Conservation (phyloP, 1,140 invertebrate genomes). For the Uloborus diversus region DNA sequence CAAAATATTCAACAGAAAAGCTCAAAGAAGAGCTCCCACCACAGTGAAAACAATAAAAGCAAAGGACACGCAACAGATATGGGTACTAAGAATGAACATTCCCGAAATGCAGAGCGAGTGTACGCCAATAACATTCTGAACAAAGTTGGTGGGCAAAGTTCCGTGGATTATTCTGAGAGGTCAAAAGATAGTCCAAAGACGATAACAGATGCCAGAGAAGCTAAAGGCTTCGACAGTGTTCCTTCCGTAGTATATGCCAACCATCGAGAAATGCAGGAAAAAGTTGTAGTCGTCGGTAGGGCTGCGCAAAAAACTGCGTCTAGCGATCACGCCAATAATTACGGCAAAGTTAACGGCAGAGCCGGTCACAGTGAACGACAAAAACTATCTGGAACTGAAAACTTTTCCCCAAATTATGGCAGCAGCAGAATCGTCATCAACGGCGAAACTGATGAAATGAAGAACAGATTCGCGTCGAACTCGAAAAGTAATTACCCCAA, state of each 20-base stretch:
- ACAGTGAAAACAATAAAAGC: neutral
- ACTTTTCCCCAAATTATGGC: neutral
- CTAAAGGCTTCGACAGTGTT: no score
- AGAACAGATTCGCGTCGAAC: neutral
- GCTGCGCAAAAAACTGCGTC: neutral
- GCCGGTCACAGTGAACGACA: neutral
- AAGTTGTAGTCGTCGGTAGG: neutral
- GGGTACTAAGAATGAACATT: neutral
- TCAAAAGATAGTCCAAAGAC: neutral
- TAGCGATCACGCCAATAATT: neutral
- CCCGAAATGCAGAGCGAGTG: neutral
- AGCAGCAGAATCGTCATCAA: neutral
- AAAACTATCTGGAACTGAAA: neutral
- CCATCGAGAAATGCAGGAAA: neutral
- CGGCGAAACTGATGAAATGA: neutral
- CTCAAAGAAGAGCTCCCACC: neutral
- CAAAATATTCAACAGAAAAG: neutral
- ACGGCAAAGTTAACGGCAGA: neutral
- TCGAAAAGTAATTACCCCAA: neutral
- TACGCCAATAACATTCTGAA: constrained; percentile 6
- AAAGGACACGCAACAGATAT: neutral
- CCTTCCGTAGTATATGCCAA: neutral
- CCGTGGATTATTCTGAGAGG: neutral
- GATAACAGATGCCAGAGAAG: no score
- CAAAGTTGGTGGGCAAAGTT: neutral